Evolutionary conservation across 1,140 invertebrate genomes (phyloP), one percentile per base, ranked within the genome.

Genomic region (Procambarus clarkii): DNA sequence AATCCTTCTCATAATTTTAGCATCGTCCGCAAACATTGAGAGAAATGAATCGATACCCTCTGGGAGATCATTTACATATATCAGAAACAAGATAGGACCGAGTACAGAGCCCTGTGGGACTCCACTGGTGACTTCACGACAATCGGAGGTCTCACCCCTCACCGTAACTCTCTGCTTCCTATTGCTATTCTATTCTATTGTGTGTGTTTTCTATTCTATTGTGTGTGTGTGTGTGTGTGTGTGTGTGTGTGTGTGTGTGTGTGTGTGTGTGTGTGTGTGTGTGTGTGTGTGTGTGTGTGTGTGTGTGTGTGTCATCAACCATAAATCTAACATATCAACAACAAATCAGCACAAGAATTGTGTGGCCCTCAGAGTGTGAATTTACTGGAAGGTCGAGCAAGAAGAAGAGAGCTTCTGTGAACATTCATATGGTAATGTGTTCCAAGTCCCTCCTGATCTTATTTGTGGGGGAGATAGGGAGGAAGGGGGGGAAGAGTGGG

Each of bases 401-500:
- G 9, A 69, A n/a, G 58, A 60, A 18, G 8, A 7, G 79, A 15
- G 50, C n/a, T 15, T 58, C 46, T 8, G 54, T 85, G 44, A 21
- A 74, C 83, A 85, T 85, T 85, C 83, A 85, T 85, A 85, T 85
- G 83, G 83, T 74, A 85, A 85, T 85, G 83, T 11, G 2, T 44
- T 24, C 18, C 60, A 7, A 58, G 50, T 60, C 24, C 80, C 2
- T 9, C 80, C 80, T 11, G 46, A 58, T 82, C 80, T 60, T 82
- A 58, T 4, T 64, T 18, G 60, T 18, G 60, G 18, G 60, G 18
- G 78, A 78, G 76, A 78, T 13, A 78, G 54, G 13, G 60, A 64
- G 60, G 18, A 21, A 15, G 21, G 18, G 21, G 45, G 11, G 54
- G 21, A 11, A 50, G 3, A n/a, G 46, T 18, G 48, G 18, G 77